Conservation (phyloP, 2,113 vertebrate genomes). For the Probosciger aterrimus region DNA sequence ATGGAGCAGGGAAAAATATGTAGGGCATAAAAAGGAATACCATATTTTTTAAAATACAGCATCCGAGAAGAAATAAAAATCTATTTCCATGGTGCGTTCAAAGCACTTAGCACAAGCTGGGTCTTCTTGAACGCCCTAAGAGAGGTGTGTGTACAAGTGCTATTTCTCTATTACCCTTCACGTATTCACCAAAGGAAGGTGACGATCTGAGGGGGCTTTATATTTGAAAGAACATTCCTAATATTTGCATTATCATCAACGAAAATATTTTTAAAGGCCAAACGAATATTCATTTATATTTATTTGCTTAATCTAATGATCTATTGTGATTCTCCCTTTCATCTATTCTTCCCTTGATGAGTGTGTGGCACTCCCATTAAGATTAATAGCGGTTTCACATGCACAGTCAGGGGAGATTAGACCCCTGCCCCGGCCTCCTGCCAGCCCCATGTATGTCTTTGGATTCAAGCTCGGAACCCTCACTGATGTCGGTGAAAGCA, state of each 20-base stretch:
- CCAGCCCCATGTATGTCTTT: conserved; percentile 67
- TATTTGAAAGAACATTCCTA: conserved; percentile 58
- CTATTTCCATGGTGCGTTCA: conserved; percentile 32
- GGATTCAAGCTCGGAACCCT: conserved; percentile 62
- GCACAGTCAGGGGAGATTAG: conserved; percentile 69
- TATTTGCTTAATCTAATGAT: conserved; percentile 75
- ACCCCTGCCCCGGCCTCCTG: conserved; percentile 68
- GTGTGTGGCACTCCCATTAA: conserved; percentile 66
- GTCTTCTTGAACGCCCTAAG: conserved; percentile 4
- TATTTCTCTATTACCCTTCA: conserved; percentile 45
- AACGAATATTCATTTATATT: conserved; percentile 72
- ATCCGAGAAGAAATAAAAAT: conserved; percentile 46
- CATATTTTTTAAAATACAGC: background rate
- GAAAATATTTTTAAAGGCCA: conserved; percentile 78
- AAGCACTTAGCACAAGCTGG: conserved; percentile 29
- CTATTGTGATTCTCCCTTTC: conserved; percentile 71
- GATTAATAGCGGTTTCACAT: conserved; percentile 69
- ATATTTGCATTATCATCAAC: conserved; percentile 61
- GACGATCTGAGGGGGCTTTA: background rate
- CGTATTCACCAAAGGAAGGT: conserved; percentile 60
- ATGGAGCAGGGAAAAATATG: conserved; percentile 19
- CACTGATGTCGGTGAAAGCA: conserved; percentile 57
- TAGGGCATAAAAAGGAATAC: background rate
- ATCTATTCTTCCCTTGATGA: conserved; percentile 67
- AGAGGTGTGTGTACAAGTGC: background rate